Conservation (phyloP, 2,113 vertebrate species). For the Gambusia holbrooki region DNA sequence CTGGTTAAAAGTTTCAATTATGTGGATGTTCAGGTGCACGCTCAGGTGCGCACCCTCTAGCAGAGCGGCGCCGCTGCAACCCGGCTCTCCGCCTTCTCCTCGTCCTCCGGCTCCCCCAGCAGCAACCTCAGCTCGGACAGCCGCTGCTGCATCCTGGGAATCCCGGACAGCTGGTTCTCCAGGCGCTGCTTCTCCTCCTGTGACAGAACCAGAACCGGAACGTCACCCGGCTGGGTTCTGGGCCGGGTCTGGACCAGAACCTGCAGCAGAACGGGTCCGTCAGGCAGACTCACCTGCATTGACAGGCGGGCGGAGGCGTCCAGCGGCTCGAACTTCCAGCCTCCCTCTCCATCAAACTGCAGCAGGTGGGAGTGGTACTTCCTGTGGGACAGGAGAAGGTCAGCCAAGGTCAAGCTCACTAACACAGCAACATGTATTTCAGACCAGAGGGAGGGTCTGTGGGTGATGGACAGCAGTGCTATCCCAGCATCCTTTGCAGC, state of each 20-base stretch:
- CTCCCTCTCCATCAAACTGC: conserved; percentile 96
- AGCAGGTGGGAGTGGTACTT: conserved; percentile 97
- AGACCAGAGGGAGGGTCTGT: conserved; percentile 97
- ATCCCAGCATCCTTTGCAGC: conserved; percentile 95
- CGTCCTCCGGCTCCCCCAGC: conserved; percentile 78
- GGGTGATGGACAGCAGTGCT: conserved; percentile 95
- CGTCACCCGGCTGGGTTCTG: too few species aligned
- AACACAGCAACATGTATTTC: conserved; percentile 18
- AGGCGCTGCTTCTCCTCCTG: conserved; percentile 95
- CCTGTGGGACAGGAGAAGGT: conserved; percentile 76
- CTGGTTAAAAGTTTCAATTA: background rate
- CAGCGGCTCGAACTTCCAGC: conserved; percentile 94
- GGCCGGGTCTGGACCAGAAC: too few species aligned
- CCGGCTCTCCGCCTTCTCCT: background rate
- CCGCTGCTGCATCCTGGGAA: conserved; percentile 96
- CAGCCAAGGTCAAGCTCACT: conserved; percentile 2
- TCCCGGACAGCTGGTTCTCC: conserved; percentile 92
- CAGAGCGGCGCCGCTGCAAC: background rate
- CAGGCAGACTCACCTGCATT: conserved; percentile 38
- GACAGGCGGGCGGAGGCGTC: conserved; percentile 92
- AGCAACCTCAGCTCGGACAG: conserved; percentile 93
- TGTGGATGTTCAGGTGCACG: background rate
- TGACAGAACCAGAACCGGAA: background rate
- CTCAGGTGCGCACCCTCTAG: background rate
- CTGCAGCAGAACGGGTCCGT: background rate